Base-by-base conservation (phyloP, 2,113 vertebrate species). In the Furnarius figulus region DNA sequence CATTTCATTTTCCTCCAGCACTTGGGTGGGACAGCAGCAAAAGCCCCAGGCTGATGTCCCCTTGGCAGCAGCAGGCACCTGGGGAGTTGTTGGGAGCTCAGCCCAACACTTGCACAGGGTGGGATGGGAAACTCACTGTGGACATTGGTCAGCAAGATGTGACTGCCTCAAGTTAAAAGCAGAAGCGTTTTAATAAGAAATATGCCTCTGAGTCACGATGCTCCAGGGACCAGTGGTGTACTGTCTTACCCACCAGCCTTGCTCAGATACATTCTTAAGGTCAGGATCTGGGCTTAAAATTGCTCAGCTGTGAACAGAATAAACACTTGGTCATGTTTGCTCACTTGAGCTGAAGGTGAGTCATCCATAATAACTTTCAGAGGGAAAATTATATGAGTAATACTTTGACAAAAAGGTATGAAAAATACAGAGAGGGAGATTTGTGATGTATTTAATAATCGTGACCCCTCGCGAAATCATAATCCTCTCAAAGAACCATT, bases 341-440 rank as follows among this genome's bases (percentile, higher is more conserved):
- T 95, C 35, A 5, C 88, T 92, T 4, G 0, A 92, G 88, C 93
- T 95, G 74, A 92, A 96, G 92, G 95, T 95, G 95, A 97, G 91
- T 97, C 96, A 96, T 77, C 85, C 6, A 2, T 89, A 96, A 96
- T 91, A 94, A 91, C 91, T 96, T 97, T 92, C 90, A 94, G 52
- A 70, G 95, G 90, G 93, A 93, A 96, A 97, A 94, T 93, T 92
- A 88, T 33, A 50, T 96, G 95, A 97, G 80, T 95, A 96, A 96
- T 95, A 65, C 90, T 94, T 90, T 67, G 80, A 95, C 88, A 88
- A 84, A 81, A 94, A 94, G 80, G 61, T 81, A 96, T 52, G 65
- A 96, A 94, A 93, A 94, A 94, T n/a, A 91, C 11, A n/a, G 33
- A 62, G 56, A 67, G 68, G 61, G 86, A 92, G 85, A 75, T 75